Evolutionary conservation across 2,113 vertebrate genomes (phyloP), one percentile per base, ranked within the genome.

Genomic region (Oncorhynchus tshawytscha): DNA sequence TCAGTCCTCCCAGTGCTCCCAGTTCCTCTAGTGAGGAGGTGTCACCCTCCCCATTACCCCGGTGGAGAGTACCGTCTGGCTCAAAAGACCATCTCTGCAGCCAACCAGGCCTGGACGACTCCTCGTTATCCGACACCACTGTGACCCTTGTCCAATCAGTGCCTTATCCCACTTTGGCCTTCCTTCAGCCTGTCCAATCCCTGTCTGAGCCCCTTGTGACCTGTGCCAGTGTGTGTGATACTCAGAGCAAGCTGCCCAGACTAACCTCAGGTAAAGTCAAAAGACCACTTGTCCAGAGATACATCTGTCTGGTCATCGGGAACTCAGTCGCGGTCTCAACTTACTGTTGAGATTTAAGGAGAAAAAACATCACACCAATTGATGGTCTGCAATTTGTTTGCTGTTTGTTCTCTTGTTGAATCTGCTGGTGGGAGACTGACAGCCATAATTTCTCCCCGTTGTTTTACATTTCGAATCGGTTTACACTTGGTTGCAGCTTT

Each of bases 261-360:
- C 89, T 90, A 22, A 85, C 92, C 81, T 92, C 93, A 97, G 96
- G 96, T 97, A 95, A 91, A 85, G 78, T 84, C 39, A 3, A 24
- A 65, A 70, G 29, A 20, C 20, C 29, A 16, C 7, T 20, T 39
- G 67, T 31, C 13, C 24, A 67, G 15, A 31, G 65, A 76, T 29
- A 67, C 5, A 2, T 65, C 2, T 65, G n/a, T 13, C 39, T 45
- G 39, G 39, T 45, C 39, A 45, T 3, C 9, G 51, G 13, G 16
- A 54, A 18, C 51, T 54, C 16, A 54, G 51, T 54, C 16, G 16
- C 15, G 15, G 12, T 54, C 16, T 54, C 51, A 54, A 18, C 3
- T 16, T 16, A 54, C 51, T 18, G 3, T 54, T 54, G 1, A 54
- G 51, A 16, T 0, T 54, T 54, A 54, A 54, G 16, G 13, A 54